Evolutionary conservation across 2,888 invertebrate genomes (phyloP), one percentile per base, ranked within the genome.

Genomic region (Acanthosoma haemorrhoidale): DNA sequence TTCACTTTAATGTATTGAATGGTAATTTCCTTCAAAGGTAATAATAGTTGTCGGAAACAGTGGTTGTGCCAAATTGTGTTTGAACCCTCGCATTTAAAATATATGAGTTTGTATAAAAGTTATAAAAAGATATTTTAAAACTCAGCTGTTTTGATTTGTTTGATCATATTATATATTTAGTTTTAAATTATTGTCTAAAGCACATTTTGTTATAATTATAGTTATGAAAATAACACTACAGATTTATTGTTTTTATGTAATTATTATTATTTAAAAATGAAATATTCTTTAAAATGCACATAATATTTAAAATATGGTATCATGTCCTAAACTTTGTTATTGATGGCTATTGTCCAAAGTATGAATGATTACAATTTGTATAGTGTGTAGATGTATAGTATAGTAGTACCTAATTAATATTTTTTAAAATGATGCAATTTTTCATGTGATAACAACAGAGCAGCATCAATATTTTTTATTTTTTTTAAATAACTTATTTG

Each of bases 301-400:
- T n/a, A n/a, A n/a, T n/a, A n/a, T n/a, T n/a, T n/a, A n/a, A n/a
- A n/a, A n/a, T n/a, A n/a, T n/a, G n/a, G n/a, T n/a, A n/a, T n/a
- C n/a, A n/a, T 25, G 51, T 29, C 51, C 51, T 25, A n/a, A 51
- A n/a, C 25, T 51, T 51, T 4, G 51, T 51, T 25, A 51, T 51
- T 51, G 25, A 51, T 25, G 51, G 25, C 25, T 51, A 51, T 51
- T 51, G 51, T 51, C 51, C 51, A 51, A 51, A 51, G 51, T 51
- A 29, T 51, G 29, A 51, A 51, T 25, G 29, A 51, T 51, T 25
- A 25, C 13, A 51, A 51, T 51, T 51, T 51, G 29, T 51, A 51
- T 51, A 25, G 1, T n/a, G 18, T 29, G 51, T 51, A 51, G 29
- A 51, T 5, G 29, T n/a, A n/a, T n/a, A n/a, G n/a, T n/a, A n/a